Evolutionary conservation across 2,888 invertebrate genomes (phyloP), one percentile per base, ranked within the genome.

Genomic region (Tinea semifulvella): DNA sequence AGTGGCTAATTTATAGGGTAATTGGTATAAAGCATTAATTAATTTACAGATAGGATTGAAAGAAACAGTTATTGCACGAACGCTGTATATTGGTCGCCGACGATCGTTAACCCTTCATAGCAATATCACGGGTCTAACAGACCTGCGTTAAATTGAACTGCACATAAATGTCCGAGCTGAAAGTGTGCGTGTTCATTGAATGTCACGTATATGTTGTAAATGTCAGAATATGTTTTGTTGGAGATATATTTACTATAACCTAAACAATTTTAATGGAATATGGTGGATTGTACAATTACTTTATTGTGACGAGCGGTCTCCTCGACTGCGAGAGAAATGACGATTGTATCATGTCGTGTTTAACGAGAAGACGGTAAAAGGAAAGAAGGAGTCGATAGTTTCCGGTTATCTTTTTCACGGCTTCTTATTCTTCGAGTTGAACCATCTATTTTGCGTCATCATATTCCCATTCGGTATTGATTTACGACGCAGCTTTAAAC

Each of bases 41-140:
- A n/a, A n/a, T n/a, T n/a, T n/a, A n/a, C n/a, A n/a, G n/a, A n/a
- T n/a, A n/a, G n/a, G n/a, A 31, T 13, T 7, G 7, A 13, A 14
- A 31, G n/a, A 14, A 31, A 31, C 31, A 31, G 31, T 31, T 31
- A 13, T 22, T 31, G 31, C 31, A 31, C 13, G 6, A 31, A 31
- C 8, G 31, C 31, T 13, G 31, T 31, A 31, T 31, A 31, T 31
- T 31, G 13, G 31, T 31, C 13, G 11, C 11, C 14, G 31, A 31
- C 31, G 31, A 36, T 36, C 36, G 36, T 36, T 36, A 36, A 36
- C 36, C 36, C 16, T 36, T 36, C 36, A 16, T 18, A 18, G 36
- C 36, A 18, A 36, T 18, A 8, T 18, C 35, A 11, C n/a, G 16
- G 35, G 35, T 35, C 35, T 35, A 4, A 11, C 2, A 18, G 36